Base-by-base conservation (phyloP, 2,113 vertebrate species). In the Heterocephalus glaber region DNA sequence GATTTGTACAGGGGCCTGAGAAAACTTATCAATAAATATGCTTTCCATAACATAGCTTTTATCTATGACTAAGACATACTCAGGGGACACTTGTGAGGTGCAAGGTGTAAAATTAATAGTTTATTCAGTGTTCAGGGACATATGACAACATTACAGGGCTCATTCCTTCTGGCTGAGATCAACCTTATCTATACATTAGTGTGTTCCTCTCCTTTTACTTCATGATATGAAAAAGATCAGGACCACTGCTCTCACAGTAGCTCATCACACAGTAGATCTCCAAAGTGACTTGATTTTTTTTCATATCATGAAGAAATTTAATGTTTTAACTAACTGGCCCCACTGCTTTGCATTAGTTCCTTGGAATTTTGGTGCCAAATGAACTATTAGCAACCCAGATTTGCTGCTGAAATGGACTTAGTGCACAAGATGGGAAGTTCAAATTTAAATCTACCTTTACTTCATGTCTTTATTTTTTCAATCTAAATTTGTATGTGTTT, bases 391-490 rank as follows among this genome's bases (percentile, higher is more conserved):
- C 47, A 86, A 66, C 22, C 58, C n/a, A 76, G 47, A 3, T 92
- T 52, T 54, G 33, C 24, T 77, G 26, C 49, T 58, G 1, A 44
- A 66, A 63, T 2, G 47, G 12, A 52, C 38, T 70, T 72, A 70
- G 66, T 85, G 52, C 54, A 77, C 26, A 77, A 77, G 74, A 49
- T 16, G 6, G 13, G 56, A 88, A 26, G 19, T 90, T 65, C 84
- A 26, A 60, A 52, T 35, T 93, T 41, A 79, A 68, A 30, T 41
- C 17, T 70, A 44, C 2, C 19, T 82, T 85, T 52, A 41, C n/a
- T 60, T 94, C 38, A 52, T 47, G 11, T 24, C 60, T 96, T 90
- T 74, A 58, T 56, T 89, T 68, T 28, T 85, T 90, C 76, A 41
- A 12, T 47, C 41, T 20, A 79, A 60, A 8, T 70, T 74, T 12